Percentiles rank a stretch among this genome's conserved stretches.
Evolutionary conservation across 2,113 vertebrate species (phyloP).

Genomic region (Pardalotus punctatus): DNA sequence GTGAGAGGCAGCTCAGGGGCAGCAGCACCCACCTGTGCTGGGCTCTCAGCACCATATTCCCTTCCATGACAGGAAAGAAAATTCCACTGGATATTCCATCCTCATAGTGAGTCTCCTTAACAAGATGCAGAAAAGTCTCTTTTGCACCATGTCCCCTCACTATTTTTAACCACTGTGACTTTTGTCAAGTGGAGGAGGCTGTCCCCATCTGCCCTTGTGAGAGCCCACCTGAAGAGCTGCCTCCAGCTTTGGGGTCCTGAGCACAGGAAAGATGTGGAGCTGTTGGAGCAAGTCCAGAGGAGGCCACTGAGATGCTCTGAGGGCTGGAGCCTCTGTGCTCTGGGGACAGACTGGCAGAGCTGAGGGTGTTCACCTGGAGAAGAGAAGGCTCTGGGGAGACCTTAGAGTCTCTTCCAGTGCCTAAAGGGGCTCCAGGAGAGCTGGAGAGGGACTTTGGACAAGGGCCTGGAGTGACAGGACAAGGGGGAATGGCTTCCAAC

Average conservation of each 20-base stretch:
- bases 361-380: neutral
- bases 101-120: neutral
- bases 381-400: neutral
- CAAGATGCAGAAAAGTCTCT: neutral
- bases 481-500: neutral
- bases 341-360: neutral
- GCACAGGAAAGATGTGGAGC: neutral
- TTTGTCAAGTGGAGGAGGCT: neutral
- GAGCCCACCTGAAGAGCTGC: neutral
- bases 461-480: neutral
- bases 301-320: neutral
- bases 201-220: neutral
- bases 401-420: neutral
- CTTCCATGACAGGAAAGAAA: neutral
- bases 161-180: neutral
- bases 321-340: neutral
- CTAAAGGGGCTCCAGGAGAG: neutral
- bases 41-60: neutral
- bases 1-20: neutral
- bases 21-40: neutral
- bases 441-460: neutral
- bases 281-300: neutral
- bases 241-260: neutral
- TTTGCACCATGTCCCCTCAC: neutral
- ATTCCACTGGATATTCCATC: neutral